A percentile compares a stretch with the other conserved stretches of the same genome.
Conservation (phyloP, 2,113 vertebrate species). For the Protobothrops flavoviridis region DNA sequence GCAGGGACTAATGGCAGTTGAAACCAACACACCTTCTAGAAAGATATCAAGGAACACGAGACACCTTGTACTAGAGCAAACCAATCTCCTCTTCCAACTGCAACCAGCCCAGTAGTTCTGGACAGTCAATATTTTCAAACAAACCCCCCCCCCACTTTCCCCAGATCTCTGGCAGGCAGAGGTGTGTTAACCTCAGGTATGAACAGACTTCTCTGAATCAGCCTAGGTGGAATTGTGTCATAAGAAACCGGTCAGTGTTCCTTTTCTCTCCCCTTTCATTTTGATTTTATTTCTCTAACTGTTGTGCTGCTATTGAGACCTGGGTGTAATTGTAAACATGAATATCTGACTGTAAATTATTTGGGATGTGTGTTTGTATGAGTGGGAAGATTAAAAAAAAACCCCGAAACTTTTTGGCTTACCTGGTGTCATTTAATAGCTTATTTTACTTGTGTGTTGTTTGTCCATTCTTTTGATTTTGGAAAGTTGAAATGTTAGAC, state of each 20-base stretch:
- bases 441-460: not conserved
- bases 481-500: not conserved
- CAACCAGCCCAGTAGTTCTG: not conserved
- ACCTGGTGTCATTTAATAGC: not conserved
- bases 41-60: not conserved
- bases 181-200: not conserved
- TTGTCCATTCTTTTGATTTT: not conserved
- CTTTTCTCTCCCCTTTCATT: not conserved
- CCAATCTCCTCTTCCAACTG: not conserved
- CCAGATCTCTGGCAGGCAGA: not conserved
- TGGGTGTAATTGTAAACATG: slow-evolving; percentile 10
- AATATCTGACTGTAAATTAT: slow-evolving; percentile 56
- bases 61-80: too few species aligned
- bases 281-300: not conserved
- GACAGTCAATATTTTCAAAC: not conserved
- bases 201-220: not conserved
- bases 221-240: not conserved
- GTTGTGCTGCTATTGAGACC: not conserved
- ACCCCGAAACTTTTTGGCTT: not conserved
- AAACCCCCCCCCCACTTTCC: too few species aligned
- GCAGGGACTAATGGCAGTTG: not conserved
- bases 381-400: not conserved
- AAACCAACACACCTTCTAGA: not conserved
- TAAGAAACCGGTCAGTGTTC: not conserved
- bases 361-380: not conserved